These are phyloP conservation scores for Malthinus flaveolus DNA, from an alignment of 2,888 invertebrate species.

Conservation along the genomic window DNA sequence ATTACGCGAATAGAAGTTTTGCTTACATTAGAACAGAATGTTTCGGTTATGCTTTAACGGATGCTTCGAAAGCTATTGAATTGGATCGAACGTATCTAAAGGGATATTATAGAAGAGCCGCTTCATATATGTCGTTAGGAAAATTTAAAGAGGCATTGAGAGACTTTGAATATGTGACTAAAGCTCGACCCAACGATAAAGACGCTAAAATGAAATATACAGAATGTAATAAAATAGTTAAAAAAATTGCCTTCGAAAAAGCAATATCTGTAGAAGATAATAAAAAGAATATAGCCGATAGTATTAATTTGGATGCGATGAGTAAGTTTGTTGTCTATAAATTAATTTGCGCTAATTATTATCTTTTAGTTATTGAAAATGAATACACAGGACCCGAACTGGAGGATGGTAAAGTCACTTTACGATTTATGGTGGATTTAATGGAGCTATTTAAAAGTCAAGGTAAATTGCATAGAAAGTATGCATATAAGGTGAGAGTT, in stretches of 20 bases:
- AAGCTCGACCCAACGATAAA: constrained; percentile 89
- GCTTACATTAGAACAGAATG: constrained; percentile 92
- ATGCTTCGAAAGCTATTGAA: constrained; percentile 91
- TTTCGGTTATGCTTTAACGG: constrained; percentile 91
- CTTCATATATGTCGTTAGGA: constrained; percentile 95
- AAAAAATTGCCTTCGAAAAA: constrained; percentile 92
- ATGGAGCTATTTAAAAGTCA: constrained; percentile 89
- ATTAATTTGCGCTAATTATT: constrained; percentile 14
- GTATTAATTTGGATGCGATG: constrained; percentile 88
- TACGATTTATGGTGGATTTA: constrained; percentile 85
- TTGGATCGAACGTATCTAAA: constrained; percentile 89
- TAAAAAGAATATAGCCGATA: constrained; percentile 84
- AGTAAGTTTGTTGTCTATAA: constrained; percentile 61
- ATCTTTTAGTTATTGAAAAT: constrained; percentile 82
- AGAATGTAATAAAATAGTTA: constrained; percentile 96
- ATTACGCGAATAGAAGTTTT: constrained; percentile 94
- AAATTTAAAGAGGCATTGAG: constrained; percentile 95
- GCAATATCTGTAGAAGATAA: constrained; percentile 94
- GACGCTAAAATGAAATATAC: constrained; percentile 90
- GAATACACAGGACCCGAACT: constrained; percentile 91
- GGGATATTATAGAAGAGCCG: constrained; percentile 96
- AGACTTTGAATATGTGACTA: constrained; percentile 95
- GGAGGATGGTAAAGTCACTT: constrained; percentile 84
- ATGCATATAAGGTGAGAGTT: constrained; percentile 84
- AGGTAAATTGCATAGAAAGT: constrained; percentile 93